Base-by-base conservation (phyloP, 2,888 invertebrate species). In the Tachina lurida region DNA sequence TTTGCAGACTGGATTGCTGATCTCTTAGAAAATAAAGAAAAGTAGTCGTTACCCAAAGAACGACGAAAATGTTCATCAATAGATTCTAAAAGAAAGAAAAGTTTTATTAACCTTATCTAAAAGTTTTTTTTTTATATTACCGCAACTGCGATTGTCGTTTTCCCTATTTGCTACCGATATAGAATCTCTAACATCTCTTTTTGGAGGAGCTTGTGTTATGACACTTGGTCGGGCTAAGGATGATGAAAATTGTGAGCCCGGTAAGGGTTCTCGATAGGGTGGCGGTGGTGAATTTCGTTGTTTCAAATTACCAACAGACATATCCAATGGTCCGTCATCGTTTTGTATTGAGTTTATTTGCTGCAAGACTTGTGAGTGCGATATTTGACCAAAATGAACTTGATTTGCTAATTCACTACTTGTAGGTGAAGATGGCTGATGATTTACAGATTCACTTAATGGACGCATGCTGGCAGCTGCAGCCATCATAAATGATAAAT, bases 21-120 rank as follows among this genome's bases (percentile, higher is more conserved):
- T 78, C 91, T 91, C 70, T 95, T 95, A 89, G 94, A 94, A 91
- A 96, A 95, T 68, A 96, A 93, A 84, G 94, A 94, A 93, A 95
- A 95, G 93, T 96, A 96, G 91, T 96, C 95, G 88, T 96, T 95
- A 80, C 98, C 98, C 87, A 98, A 94, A 1, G 98, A 98, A 86
- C 98, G 95, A 79, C 98, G 95, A 93, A 98, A 98, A 93, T 98
- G 98, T 92, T 98, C 98, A 93, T 98, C 98, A 91, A 95, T 95
- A 54, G 95, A 95, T 90, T 95, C 96, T 96, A 93, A 43, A 75
- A 58, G 73, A 47, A 47, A 56, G 9, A 39, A 1, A 56, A 10
- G 22, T 63, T 31, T 5, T 52, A 63, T 17, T 63, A 63, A 54
- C 12, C 15, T 17, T 43, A 8, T 7, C 17, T 43, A 43, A 7